phyloP scores from a whole-genome alignment of 1,140 invertebrate species.

The Drosophila ercepeae region DNA sequence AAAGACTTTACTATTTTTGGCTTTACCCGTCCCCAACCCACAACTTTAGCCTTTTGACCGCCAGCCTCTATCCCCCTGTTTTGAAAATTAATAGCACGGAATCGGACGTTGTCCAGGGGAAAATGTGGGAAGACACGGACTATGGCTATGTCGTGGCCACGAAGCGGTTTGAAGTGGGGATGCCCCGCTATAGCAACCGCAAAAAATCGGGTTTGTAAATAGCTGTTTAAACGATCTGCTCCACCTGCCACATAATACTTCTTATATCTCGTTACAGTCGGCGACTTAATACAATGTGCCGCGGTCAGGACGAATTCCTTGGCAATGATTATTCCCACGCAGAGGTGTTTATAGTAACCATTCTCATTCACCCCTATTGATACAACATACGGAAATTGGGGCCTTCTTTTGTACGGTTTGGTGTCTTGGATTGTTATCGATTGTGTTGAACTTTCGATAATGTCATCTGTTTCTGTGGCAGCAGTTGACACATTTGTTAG shows the following conservation, averaged over 20 bases:
- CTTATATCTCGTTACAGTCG: not conserved
- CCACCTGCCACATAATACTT: slow-evolving; percentile 32
- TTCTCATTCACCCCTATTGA: slow-evolving; percentile 39
- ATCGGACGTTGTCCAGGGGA: slow-evolving; percentile 29
- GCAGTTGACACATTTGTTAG: too few relatives aligned
- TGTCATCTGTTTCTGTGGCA: not conserved
- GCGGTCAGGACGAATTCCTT: slow-evolving; percentile 41
- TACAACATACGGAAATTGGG: slow-evolving; percentile 46
- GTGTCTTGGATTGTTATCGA: not conserved
- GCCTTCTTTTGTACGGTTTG: not conserved
- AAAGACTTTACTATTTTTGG: slow-evolving; percentile 10
- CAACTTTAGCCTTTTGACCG: not conserved
- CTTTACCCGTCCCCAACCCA: slow-evolving; percentile 53
- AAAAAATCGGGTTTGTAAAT: not conserved
- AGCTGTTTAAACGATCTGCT: slow-evolving; percentile 10
- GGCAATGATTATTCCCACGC: slow-evolving; percentile 53
- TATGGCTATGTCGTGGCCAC: slow-evolving; percentile 49
- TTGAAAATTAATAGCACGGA: slow-evolving; percentile 19
- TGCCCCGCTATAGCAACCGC: slow-evolving; percentile 20
- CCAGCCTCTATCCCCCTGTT: not conserved
- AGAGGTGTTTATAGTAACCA: slow-evolving; percentile 47
- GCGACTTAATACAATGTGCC: slow-evolving; percentile 42
- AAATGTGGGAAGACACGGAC: slow-evolving; percentile 29
- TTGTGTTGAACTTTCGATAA: not conserved
- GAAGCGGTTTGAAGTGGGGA: slow-evolving; percentile 23